A percentile compares a stretch with the other conserved stretches of the same genome.
Evolutionary conservation across 2,113 vertebrate genomes (phyloP).

Genomic region (Cyanocitta stelleri): DNA sequence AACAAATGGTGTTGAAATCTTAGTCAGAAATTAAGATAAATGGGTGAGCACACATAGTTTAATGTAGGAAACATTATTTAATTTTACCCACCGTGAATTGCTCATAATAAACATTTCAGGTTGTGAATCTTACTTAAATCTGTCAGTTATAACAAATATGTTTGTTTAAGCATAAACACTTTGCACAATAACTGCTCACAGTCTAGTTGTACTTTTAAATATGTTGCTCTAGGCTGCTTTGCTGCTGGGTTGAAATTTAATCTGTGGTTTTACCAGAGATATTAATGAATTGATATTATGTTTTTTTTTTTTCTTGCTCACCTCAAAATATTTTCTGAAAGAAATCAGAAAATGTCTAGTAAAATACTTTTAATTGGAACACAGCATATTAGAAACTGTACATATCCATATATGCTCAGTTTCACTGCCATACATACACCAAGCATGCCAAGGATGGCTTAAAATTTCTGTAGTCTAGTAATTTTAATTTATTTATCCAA

Average conservation of each 20-base stretch:
- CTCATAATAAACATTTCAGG: neutral
- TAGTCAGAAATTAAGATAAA: neutral
- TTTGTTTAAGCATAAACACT: neutral
- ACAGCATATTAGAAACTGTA: neutral
- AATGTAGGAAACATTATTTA: neutral
- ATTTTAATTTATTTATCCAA: neutral
- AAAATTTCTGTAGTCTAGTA: neutral
- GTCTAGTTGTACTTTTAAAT: neutral
- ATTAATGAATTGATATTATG: neutral
- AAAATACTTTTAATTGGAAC: neutral
- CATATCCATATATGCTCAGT: neutral
- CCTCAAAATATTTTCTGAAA: neutral
- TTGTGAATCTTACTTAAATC: neutral
- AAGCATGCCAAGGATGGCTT: neutral
- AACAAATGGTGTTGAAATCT: neutral
- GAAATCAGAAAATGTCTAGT: neutral
- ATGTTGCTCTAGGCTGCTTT: neutral
- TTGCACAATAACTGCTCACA: neutral
- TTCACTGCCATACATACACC: neutral
- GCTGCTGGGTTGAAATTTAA: neutral
- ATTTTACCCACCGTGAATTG: neutral
- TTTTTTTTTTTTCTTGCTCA: neutral
- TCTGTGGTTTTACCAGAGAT: neutral
- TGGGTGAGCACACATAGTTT: neutral
- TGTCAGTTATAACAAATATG: neutral